Conservation (phyloP, 2,888 invertebrate species). For the Iselma pallidipennis region DNA sequence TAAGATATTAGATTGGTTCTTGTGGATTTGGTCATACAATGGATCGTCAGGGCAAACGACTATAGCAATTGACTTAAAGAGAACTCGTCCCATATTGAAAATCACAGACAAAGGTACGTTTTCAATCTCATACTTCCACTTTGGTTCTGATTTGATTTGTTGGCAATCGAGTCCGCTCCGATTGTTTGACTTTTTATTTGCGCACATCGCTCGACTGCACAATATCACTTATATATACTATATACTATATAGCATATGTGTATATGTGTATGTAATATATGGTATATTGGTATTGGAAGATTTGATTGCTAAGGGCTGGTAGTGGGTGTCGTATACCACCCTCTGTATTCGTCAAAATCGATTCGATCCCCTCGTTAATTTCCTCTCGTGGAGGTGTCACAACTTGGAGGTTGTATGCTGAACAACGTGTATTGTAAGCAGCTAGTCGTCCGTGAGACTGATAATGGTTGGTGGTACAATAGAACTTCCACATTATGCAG, state of each 20-base stretch:
- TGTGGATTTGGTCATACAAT: constrained; percentile 37
- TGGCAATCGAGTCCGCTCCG: constrained; percentile 46
- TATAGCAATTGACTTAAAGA: constrained; percentile 44
- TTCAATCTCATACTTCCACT: constrained; percentile 45
- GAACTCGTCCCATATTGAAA: constrained; percentile 42
- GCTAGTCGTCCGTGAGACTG: constrained; percentile 45
- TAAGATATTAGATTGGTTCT: constrained; percentile 45
- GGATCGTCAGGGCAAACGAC: constrained; percentile 42
- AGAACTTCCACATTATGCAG: constrained; percentile 21
- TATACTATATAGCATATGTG: not conserved
- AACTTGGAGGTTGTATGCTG: constrained; percentile 34
- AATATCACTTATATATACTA: constrained; percentile 15
- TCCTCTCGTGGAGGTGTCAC: constrained; percentile 35
- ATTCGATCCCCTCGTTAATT: constrained; percentile 39
- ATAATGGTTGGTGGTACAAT: constrained; percentile 34
- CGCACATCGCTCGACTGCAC: constrained; percentile 23
- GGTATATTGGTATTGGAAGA: not conserved
- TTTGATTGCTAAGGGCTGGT: not conserved
- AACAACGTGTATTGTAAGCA: constrained; percentile 41
- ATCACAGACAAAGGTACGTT: constrained; percentile 48
- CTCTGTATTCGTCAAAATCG: constrained; percentile 18
- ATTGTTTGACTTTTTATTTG: constrained; percentile 43
- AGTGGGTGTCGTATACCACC: not conserved
- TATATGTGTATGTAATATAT: not conserved
- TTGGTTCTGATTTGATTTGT: constrained; percentile 47